phyloP scores from a whole-genome alignment of 92 coral and sea anemone genomes.

The Epizoanthus ramosus region DNA sequence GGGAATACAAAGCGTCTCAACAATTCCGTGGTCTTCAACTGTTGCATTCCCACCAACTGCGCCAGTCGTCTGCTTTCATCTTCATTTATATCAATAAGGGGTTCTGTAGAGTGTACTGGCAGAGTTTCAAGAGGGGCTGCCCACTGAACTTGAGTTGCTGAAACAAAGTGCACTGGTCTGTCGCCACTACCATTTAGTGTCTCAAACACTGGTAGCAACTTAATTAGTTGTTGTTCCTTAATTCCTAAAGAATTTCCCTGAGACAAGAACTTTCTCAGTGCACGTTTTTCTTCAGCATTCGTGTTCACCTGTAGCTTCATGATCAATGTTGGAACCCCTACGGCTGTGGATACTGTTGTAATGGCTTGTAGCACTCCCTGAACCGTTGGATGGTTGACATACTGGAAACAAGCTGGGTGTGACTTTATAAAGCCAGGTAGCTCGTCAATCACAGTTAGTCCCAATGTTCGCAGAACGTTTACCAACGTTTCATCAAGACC shows the following conservation, averaged over 20 bases:
- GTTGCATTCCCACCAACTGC: slow-evolving; percentile 14
- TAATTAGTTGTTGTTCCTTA: slow-evolving; percentile 33
- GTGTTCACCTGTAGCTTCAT: slow-evolving; percentile 3
- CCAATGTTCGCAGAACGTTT: slow-evolving; percentile 42
- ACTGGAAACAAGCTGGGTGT: slow-evolving; percentile 57
- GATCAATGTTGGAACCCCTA: neutral
- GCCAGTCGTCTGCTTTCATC: slow-evolving; percentile 52
- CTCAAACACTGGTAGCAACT: slow-evolving; percentile 61
- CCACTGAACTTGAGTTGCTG: slow-evolving; percentile 39
- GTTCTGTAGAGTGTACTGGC: slow-evolving; percentile 32
- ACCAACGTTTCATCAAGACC: slow-evolving; percentile 30
- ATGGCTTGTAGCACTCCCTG: slow-evolving; percentile 58
- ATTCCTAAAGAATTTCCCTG: neutral
- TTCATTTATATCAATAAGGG: slow-evolving; percentile 48
- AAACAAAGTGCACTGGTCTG: slow-evolving; percentile 38
- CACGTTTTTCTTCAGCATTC: slow-evolving; percentile 40
- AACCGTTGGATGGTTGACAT: slow-evolving; percentile 65
- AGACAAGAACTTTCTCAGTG: slow-evolving; percentile 57
- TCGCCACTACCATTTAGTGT: slow-evolving; percentile 39
- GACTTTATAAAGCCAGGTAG: slow-evolving; percentile 42
- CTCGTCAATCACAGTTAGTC: slow-evolving; percentile 54
- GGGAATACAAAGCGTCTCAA: slow-evolving; percentile 39
- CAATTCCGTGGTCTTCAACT: slow-evolving; percentile 29
- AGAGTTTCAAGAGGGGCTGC: slow-evolving; percentile 48
- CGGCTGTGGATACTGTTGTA: neutral